Evolutionary conservation across 2,113 vertebrate species (phyloP), one percentile per base, ranked within the genome.

Genomic region (Ia io): DNA sequence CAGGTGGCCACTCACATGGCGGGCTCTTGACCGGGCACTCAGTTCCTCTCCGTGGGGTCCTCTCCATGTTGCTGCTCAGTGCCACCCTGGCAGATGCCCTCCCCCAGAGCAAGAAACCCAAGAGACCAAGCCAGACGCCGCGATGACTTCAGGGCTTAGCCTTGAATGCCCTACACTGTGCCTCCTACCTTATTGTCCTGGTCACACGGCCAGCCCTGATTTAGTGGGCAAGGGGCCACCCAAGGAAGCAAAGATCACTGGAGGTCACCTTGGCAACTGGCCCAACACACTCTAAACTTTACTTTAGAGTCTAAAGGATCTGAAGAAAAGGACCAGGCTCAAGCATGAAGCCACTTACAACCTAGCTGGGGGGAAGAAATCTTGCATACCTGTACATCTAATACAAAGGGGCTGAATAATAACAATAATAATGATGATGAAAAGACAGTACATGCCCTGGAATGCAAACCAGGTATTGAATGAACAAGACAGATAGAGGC

Each of bases 401-500:
- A 69, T 1, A 67, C 28, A 40, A 59, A 82, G 9, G 53, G 17
- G 63, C 73, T 76, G 25, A 35, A 63, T 37, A 25, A 35, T 18
- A 49, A 47, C 5, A 23, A 14, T 53, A 40, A 44, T 22, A 28
- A 59, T 20, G 37, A 35, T 23, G 18, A 35, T 22, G 18, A 5
- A 44, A 70, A 90, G 49, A 37, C 53, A 76, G 56, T 6, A 7
- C 28, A 25, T 9, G 51, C 56, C n/a, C 40, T 37, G 3, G 44
- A 87, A 93, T 16, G 59, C 74, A 89, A 63, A 93, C 47, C 22
- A 51, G 40, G 1, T 53, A 37, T 6, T 28, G 28, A 77, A 18
- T 12, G n/a, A 93, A 70, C 3, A 47, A 88, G 37, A 35, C 0
- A 59, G 28, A 40, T 9, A n/a, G 0, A 49, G 69, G 23, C 20